Percentiles rank a stretch among this genome's conserved stretches.
phyloP scores from a whole-genome alignment of 2,888 invertebrate genomes.

The Campoletis raptor region DNA sequence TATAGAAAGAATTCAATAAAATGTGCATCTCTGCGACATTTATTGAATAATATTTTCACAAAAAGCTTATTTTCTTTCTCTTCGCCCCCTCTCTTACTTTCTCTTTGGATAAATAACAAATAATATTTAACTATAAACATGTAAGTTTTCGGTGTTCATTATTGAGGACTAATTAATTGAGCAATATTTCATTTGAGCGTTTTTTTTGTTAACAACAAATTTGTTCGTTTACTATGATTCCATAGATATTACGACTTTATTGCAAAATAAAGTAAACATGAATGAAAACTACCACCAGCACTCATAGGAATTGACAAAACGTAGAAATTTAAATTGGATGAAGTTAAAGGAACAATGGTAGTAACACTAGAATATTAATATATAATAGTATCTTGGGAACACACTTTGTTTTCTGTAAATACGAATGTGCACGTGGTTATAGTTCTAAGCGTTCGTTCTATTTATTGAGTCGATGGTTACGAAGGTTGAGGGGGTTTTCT shows the following conservation, averaged over 20 bases:
- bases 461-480: constrained; percentile 31
- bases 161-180: background rate
- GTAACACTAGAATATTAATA: background rate
- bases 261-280: background rate
- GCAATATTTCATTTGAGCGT: background rate
- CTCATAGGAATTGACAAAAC: background rate
- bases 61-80: background rate
- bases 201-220: background rate
- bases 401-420: too few relatives aligned
- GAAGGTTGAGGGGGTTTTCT: constrained; percentile 5
- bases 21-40: background rate
- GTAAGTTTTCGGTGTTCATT: background rate
- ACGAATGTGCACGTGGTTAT: constrained; percentile 22
- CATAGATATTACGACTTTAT: background rate
- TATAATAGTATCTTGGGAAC: constrained; percentile 1
- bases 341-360: background rate
- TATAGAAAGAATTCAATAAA: constrained; percentile 20
- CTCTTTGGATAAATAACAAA: background rate
- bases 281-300: background rate
- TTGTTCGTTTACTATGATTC: background rate
- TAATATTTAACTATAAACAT: background rate
- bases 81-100: background rate
- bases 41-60: background rate
- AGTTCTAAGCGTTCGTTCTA: constrained; percentile 50
- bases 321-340: background rate